A percentile compares a stretch with the other conserved stretches of the same genome.
Evolutionary conservation across 1,140 invertebrate genomes (phyloP).

Genomic region (Drosophila mayri): DNA sequence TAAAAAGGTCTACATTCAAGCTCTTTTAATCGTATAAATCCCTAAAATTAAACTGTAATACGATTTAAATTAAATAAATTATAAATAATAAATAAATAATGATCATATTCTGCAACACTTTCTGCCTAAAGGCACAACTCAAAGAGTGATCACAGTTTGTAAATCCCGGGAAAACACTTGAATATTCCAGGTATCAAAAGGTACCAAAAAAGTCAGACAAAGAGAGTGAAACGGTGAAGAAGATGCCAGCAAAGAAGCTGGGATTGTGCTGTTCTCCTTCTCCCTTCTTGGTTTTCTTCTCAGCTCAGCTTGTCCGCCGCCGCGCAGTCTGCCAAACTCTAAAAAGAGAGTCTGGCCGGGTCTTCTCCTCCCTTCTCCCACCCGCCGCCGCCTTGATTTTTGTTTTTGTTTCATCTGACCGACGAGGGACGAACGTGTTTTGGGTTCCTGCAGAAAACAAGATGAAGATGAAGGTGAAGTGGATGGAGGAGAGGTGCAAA

Average conservation of each 20-base stretch:
- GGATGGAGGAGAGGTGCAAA: constrained; percentile 40
- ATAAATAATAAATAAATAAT: no score
- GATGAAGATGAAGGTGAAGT: constrained; percentile 20
- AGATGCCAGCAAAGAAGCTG: constrained; percentile 24
- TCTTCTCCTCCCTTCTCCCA: constrained; percentile 11
- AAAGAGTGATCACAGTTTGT: constrained; percentile 25
- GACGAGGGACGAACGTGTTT: constrained; percentile 72
- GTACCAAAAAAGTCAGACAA: constrained; percentile 36
- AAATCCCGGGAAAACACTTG: constrained; percentile 83
- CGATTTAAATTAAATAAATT: no score
- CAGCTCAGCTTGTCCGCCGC: constrained; percentile 36
- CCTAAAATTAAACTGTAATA: no score
- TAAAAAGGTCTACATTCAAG: not conserved
- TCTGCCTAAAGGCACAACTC: not conserved
- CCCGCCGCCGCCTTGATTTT: constrained; percentile 26
- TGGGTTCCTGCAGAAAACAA: constrained; percentile 38
- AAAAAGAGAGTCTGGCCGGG: constrained; percentile 45
- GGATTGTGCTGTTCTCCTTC: constrained; percentile 15
- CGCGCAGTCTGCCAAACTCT: constrained; percentile 60
- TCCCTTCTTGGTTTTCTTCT: constrained; percentile 7
- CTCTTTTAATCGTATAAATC: not conserved
- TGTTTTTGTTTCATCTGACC: constrained; percentile 73
- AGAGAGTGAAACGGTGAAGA: constrained; percentile 23
- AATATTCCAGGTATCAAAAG: constrained; percentile 82
- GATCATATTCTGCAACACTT: not conserved